A percentile compares a stretch with the other conserved stretches of the same genome.
Conservation (phyloP, 2,888 invertebrate genomes). For the Poecilobothrus nobilitatus region DNA sequence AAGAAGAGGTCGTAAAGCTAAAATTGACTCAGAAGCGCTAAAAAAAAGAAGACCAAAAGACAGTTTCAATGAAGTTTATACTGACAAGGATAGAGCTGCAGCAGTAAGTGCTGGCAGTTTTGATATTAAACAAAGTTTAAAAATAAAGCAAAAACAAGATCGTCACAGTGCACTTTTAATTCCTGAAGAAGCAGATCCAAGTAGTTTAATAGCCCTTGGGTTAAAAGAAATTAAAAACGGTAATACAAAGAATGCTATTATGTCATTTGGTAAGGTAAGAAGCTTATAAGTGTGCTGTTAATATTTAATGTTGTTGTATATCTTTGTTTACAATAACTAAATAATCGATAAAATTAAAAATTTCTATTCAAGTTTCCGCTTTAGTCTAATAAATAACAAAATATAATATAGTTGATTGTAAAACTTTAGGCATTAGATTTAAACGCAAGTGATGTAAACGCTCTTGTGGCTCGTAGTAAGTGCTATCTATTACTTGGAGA, state of each 20-base stretch:
- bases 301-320: no score
- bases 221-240: slow-evolving; percentile 68
- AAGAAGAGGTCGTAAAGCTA: slow-evolving; percentile 31
- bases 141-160: slow-evolving; percentile 69
- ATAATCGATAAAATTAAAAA: no score
- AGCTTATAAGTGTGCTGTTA: no score
- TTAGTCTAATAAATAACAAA: no score
- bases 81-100: slow-evolving; percentile 84
- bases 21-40: slow-evolving; percentile 32
- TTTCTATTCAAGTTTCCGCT: no score
- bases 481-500: slow-evolving; percentile 81
- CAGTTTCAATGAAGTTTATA: slow-evolving; percentile 66
- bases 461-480: slow-evolving; percentile 53
- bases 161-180: slow-evolving; percentile 61
- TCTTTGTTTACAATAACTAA: no score
- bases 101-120: slow-evolving; percentile 69
- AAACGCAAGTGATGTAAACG: slow-evolving; percentile 2
- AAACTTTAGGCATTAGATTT: slow-evolving; percentile 9
- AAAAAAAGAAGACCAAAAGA: slow-evolving; percentile 39
- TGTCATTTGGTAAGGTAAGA: slow-evolving; percentile 69
- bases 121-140: slow-evolving; percentile 78
- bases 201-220: slow-evolving; percentile 65
- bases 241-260: slow-evolving; percentile 60
- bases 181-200: slow-evolving; percentile 70
- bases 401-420: no score